Base-by-base conservation (phyloP, 2,797 vertebrate genomes). In the Tokudaia muenninki region DNA sequence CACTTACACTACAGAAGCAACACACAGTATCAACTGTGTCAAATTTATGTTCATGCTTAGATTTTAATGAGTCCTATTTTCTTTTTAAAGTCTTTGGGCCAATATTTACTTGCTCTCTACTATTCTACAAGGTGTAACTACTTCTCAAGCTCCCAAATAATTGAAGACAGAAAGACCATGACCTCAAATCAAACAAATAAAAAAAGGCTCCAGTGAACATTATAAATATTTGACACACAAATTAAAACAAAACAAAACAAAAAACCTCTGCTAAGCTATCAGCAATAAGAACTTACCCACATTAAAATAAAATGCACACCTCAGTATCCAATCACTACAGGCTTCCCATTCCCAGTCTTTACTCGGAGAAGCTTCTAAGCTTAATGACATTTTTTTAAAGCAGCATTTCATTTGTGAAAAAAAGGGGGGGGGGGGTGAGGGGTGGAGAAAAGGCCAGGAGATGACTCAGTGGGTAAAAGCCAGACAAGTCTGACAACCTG, bases 231-330 rank as follows among this genome's bases (percentile, higher is more conserved):
- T 95, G 96, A 79, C n/a, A 61, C 19, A 5, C 19, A 41, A 94
- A 86, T 50, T 93, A 84, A 78, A 96, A 22, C 22, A 5, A n/a
- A 70, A n/a, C 6, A 70, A 70, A 67, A 34, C 4, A 67, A 67
- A 65, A 93, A 97, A 98, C 70, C 91, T 97, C 82, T 75, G 91
- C 95, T 2, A 13, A 84, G 80, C 79, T 97, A 97, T 21, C 79
- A 92, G 19, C 90, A 97, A n/a, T 55, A 89, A 87, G 22, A 97
- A 21, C n/a, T 84, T 26, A 92, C 4, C 3, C 87, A 37, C 22
- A 80, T 77, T 87, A 84, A 47, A 92, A 72, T 72, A 84, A 44
- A 94, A 75, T 75, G 34, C 6, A 92, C 91, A 83, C 90, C 70
- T 92, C 74, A 94, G 75, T 83, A 95, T 55, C 59, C 37, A 1